Base-by-base conservation (phyloP, 2,113 vertebrate species). In the Spermophilus dauricus region DNA sequence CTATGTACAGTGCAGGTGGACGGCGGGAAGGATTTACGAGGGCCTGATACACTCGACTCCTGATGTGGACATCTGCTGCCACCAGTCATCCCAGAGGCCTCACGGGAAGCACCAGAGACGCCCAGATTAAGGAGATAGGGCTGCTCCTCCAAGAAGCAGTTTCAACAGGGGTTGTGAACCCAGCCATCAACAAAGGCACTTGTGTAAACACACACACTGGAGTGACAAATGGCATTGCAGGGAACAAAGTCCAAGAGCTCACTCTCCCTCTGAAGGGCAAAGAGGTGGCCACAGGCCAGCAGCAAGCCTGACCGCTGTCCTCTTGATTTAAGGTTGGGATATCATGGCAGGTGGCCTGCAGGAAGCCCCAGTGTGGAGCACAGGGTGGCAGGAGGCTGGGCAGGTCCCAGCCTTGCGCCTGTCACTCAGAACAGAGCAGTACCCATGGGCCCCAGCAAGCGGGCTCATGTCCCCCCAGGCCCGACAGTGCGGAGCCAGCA, bases 121-220 rank as follows among this genome's bases (percentile, higher is more conserved):
- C 69, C 13, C 45, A 83, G 82, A 58, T 93, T 56, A 90, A 83
- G 53, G 58, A 58, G 18, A 22, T 8, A 2, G 20, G 28, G 34
- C 67, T 7, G 3, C 17, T 3, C 86, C 80, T 69, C 81, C 58
- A 63, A 24, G 48, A 90, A 53, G 37, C 18, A 61, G 67, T 48
- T 61, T 93, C 65, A 83, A 91, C 93, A 87, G 61, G 61, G 81
- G 93, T 70, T 90, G 32, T 37, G 76, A 83, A 72, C 93, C 61
- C 82, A 20, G 51, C 4, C 9, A 32, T 78, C 93, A 28, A 3
- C 26, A 45, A 24, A 34, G 72, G 63, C 81, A 14, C 22, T 13
- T 76, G 81, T 82, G 39, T 65, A 86, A 94, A 95, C 85, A 96
- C 80, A 48, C 53, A 37, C 94, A 92, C 92, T 56, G 17, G 11